Conservation (phyloP, 2,888 invertebrate species). For the Schizaphis graminum region DNA sequence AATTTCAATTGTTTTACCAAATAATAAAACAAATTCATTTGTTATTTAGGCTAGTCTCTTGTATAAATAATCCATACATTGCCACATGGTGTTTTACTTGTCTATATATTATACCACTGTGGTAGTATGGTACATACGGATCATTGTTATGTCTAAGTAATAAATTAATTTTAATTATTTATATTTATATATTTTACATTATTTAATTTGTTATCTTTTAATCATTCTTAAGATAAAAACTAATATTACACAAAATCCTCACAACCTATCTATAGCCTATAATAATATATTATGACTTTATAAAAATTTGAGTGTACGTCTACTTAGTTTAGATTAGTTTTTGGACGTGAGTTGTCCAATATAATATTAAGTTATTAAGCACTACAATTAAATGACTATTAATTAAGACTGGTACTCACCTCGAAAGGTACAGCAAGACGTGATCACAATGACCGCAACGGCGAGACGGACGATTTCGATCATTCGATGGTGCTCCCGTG, state of each 20-base stretch:
- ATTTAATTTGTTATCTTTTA: neutral
- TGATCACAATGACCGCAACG: neutral
- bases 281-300: neutral
- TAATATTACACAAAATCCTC: neutral
- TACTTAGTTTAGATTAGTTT: neutral
- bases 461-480: neutral
- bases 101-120: neutral
- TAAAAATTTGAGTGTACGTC: neutral
- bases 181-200: neutral
- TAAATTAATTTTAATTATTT: neutral
- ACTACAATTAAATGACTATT: neutral
- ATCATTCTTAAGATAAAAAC: neutral
- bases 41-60: no score
- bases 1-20: neutral
- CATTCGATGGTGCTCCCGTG: neutral
- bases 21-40: no score
- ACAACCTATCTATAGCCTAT: neutral
- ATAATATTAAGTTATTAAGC: neutral
- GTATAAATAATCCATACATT: neutral
- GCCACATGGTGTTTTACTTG: neutral
- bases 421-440: conserved; percentile 11
- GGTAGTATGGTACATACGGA: no score
- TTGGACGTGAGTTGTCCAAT: neutral
- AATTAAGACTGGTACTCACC: neutral
- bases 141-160: neutral